Evolutionary conservation across 1,140 invertebrate species (phyloP).

Genomic region (Spodoptera frugiperda): DNA sequence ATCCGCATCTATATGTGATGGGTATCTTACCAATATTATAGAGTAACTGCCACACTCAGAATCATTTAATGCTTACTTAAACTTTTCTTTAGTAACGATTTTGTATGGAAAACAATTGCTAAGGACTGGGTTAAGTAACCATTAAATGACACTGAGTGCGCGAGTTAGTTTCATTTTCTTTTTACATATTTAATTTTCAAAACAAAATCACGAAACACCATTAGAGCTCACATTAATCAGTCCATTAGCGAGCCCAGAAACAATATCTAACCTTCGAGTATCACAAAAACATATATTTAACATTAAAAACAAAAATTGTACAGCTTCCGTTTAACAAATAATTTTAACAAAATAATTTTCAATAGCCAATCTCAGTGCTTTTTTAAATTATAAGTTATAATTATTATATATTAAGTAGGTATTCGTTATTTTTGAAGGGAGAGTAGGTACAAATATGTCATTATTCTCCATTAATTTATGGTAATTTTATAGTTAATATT

Average conservation of each 20-base stretch:
- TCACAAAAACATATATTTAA: constrained; percentile 32
- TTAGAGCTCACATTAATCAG: constrained; percentile 33
- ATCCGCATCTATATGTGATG: too few species aligned
- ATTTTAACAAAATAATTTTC: neutral
- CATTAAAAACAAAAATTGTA: constrained; percentile 32
- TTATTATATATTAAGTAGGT: too few species aligned
- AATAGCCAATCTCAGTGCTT: constrained; percentile 33
- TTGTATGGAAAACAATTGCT: too few species aligned
- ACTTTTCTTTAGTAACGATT: too few species aligned
- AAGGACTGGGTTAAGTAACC: too few species aligned
- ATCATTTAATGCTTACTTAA: too few species aligned
- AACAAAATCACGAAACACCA: constrained; percentile 24
- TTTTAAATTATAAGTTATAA: neutral
- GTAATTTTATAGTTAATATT: too few species aligned
- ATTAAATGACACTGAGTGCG: too few species aligned
- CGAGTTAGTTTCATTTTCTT: neutral
- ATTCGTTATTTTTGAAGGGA: neutral
- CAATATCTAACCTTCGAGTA: constrained; percentile 23
- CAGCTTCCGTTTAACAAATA: constrained; percentile 7
- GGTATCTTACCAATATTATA: too few species aligned
- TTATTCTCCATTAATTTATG: too few species aligned
- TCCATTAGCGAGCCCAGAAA: constrained; percentile 21
- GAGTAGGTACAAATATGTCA: too few species aligned
- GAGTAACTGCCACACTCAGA: too few species aligned
- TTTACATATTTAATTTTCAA: neutral